Conservation (phyloP, 2,888 invertebrate genomes). For the Papilio protenor region DNA sequence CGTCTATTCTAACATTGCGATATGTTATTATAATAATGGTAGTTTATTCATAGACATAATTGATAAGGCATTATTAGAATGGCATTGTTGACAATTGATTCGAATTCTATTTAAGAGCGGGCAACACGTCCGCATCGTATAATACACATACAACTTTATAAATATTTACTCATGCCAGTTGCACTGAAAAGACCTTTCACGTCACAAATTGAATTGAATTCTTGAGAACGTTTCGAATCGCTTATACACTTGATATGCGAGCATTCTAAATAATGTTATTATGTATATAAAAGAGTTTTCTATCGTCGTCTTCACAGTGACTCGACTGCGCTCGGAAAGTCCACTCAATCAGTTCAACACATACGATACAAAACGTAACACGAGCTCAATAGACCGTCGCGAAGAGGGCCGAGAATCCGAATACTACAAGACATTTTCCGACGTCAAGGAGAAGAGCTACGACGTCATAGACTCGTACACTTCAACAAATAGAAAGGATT, state of each 20-base stretch:
- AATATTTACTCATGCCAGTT: constrained; percentile 26
- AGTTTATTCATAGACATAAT: constrained; percentile 24
- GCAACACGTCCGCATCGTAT: neutral
- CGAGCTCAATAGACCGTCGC: constrained; percentile 74
- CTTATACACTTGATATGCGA: constrained; percentile 31
- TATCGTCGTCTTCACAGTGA: constrained; percentile 58
- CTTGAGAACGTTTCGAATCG: constrained; percentile 34
- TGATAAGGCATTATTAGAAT: constrained; percentile 20
- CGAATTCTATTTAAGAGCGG: constrained; percentile 6
- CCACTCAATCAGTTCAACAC: constrained; percentile 75
- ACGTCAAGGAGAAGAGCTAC: constrained; percentile 74
- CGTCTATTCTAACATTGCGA: constrained; percentile 18
- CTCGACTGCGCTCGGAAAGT: constrained; percentile 77
- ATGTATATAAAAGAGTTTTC: constrained; percentile 36
- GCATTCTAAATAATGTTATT: constrained; percentile 35
- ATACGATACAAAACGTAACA: constrained; percentile 73
- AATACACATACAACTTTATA: constrained; percentile 2
- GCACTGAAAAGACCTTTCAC: constrained; percentile 32
- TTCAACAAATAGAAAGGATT: constrained; percentile 72
- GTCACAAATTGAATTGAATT: constrained; percentile 32
- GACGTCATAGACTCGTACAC: constrained; percentile 78
- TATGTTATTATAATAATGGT: constrained; percentile 27
- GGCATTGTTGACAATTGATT: constrained; percentile 29
- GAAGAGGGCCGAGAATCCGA: constrained; percentile 76
- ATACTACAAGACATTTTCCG: constrained; percentile 76